Base-by-base conservation (phyloP, 2,113 vertebrate genomes). In the Oriolus oriolus region DNA sequence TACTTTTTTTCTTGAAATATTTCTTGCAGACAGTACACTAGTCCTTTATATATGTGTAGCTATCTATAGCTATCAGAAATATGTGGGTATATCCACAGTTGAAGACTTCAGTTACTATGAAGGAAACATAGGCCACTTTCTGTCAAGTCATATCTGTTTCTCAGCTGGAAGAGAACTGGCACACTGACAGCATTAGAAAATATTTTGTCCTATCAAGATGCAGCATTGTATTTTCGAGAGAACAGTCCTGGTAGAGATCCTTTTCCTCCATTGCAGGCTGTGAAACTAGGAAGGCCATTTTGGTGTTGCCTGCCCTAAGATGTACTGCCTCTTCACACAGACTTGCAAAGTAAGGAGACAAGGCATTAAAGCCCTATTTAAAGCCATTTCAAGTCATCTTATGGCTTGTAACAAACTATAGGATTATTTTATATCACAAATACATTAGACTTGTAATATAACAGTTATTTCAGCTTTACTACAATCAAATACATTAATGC, bases 361-460 rank as follows among this genome's bases (percentile, higher is more conserved):
- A 60, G 24, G 39, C 5, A 23, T 56, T 21, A 73, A 70, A 3
- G 16, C 6, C 21, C 6, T 22, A 11, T 60, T 56, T 56, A n/a
- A 77, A 87, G 14, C 12, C 4, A 53, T 52, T 53, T 70, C 22
- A 50, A 53, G 1, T 59, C 11, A 27, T 11, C 1, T 47, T 26
- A 49, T 10, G 12, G 0, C 9, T 56, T 64, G 80, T 73, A 70
- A 56, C 0, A 74, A 60, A n/a, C 19, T 0, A 1, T 37, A 42
- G 3, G 2, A 6, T 20, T 84, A 30, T 91, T 84, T 77, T 53
- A 20, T 37, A 19, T 24, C 3, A 22, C 30, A 74, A 64, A 41
- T 19, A 47, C 6, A 33, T 45, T 21, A 37, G 17, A 78, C 14
- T 11, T 60, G 11, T 19, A 50, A 70, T 50, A 24, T 18, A 66